Evolutionary conservation across 2,113 vertebrate species (phyloP).

Genomic region (Leiothrix lutea): DNA sequence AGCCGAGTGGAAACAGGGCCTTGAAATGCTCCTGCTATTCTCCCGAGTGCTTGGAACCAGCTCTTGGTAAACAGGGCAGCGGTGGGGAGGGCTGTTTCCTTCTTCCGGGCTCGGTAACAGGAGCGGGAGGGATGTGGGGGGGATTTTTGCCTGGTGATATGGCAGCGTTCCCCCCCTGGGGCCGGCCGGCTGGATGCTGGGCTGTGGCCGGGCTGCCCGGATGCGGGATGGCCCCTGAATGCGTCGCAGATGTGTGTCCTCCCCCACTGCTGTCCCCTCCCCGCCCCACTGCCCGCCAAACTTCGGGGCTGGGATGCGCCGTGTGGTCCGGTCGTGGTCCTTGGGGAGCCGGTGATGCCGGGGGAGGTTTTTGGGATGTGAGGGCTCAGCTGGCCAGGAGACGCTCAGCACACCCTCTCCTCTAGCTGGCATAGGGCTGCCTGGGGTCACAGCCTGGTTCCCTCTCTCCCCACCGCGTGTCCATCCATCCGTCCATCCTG

Average conservation of each 20-base stretch:
- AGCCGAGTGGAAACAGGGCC: constrained; percentile 70
- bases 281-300: not conserved
- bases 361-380: accelerated
- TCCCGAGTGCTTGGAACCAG: constrained; percentile 61
- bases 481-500: accelerated
- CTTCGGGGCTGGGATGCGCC: not conserved
- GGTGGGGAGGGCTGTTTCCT: constrained; percentile 59
- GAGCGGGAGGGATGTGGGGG: not conserved
- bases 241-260: constrained; percentile 5
- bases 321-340: accelerated
- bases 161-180: not conserved
- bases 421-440: accelerated
- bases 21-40: constrained; percentile 66
- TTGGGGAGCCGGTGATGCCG: not conserved
- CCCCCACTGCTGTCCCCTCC: not conserved
- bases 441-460: accelerated
- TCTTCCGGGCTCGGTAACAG: constrained; percentile 36
- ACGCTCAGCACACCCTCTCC: not conserved
- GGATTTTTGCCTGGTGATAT: not conserved
- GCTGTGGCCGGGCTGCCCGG: not conserved
- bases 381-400: not conserved
- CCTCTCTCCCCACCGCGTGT: not conserved
- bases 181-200: not conserved
- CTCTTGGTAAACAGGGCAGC: constrained; percentile 67
- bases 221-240: constrained; percentile 20